These are phyloP conservation scores for Alcedo atthis DNA, from an alignment of 2,797 vertebrate genomes.

Conservation along the genomic window DNA sequence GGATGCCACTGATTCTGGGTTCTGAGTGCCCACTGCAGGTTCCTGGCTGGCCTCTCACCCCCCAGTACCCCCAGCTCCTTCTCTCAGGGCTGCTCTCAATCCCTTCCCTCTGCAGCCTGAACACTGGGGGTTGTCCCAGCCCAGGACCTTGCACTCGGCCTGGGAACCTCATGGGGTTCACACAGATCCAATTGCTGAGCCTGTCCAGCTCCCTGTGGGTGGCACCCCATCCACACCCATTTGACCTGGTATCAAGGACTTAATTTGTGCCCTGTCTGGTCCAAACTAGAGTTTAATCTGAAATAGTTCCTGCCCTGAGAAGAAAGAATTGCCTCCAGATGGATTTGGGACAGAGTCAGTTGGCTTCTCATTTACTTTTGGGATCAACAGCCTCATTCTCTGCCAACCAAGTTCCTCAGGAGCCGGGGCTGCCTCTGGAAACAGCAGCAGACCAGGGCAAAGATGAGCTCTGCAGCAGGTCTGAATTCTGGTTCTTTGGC, in stretches of 20 bases:
- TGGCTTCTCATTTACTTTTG: not conserved
- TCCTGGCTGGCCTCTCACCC: too few species aligned
- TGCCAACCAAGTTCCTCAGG: not conserved
- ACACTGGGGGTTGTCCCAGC: fast-evolving
- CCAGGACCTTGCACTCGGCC: not conserved
- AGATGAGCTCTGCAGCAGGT: not conserved
- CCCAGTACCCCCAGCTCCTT: too few species aligned
- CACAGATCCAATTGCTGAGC: too few species aligned
- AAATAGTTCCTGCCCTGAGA: not conserved
- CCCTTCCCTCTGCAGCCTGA: not conserved
- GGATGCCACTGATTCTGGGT: too few species aligned
- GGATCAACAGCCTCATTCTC: not conserved
- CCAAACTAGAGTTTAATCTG: not conserved
- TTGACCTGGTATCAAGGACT: not conserved
- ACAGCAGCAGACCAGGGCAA: not conserved
- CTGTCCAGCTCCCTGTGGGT: not conserved
- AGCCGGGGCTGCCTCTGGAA: not conserved
- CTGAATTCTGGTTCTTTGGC: not conserved
- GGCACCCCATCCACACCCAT: not conserved
- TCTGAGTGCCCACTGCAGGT: too few species aligned
- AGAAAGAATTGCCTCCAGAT: not conserved
- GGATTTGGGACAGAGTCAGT: not conserved
- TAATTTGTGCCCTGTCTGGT: not conserved
- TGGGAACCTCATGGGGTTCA: not conserved
- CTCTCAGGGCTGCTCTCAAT: too few species aligned